Evolutionary conservation across 1,140 invertebrate genomes (phyloP).

Genomic region (Drosophila littoralis): DNA sequence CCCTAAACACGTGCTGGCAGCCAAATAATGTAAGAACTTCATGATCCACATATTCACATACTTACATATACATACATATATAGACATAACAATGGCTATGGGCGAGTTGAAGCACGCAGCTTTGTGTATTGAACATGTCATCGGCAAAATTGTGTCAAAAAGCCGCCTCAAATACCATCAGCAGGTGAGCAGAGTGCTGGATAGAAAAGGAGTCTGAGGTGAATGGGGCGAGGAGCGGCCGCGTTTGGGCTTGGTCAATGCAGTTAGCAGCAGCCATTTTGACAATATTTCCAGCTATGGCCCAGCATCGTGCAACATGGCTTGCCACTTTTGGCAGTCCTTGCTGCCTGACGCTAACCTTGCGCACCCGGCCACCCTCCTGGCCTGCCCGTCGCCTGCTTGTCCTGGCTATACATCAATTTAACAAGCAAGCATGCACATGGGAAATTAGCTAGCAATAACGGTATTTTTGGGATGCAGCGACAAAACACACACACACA

Average conservation of each 20-base stretch:
- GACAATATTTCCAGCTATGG: constrained; percentile 73
- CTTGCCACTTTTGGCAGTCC: constrained; percentile 46
- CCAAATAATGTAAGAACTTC: constrained; percentile 55
- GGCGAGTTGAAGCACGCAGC: constrained; percentile 75
- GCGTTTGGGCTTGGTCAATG: constrained; percentile 1
- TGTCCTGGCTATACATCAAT: constrained; percentile 66
- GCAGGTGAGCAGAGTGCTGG: neutral
- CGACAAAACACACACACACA: constrained; percentile 38
- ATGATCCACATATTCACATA: constrained; percentile 9
- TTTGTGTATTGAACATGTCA: constrained; percentile 81
- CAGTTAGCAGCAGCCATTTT: constrained; percentile 56
- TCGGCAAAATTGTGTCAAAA: constrained; percentile 79
- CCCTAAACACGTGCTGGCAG: constrained; percentile 64
- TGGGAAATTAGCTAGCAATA: constrained; percentile 79
- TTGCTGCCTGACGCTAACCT: neutral
- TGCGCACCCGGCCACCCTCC: neutral
- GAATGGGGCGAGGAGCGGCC: neutral
- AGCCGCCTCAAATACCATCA: constrained; percentile 57
- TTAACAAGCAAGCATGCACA: constrained; percentile 81
- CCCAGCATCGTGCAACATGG: constrained; percentile 40
- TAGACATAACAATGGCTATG: constrained; percentile 62
- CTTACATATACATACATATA: constrained; percentile 4
- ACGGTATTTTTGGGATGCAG: constrained; percentile 65
- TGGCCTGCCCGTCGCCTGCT: neutral
- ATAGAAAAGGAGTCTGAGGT: no score